Evolutionary conservation across 2,797 vertebrate genomes (phyloP).

Genomic region (Carduelis carduelis): DNA sequence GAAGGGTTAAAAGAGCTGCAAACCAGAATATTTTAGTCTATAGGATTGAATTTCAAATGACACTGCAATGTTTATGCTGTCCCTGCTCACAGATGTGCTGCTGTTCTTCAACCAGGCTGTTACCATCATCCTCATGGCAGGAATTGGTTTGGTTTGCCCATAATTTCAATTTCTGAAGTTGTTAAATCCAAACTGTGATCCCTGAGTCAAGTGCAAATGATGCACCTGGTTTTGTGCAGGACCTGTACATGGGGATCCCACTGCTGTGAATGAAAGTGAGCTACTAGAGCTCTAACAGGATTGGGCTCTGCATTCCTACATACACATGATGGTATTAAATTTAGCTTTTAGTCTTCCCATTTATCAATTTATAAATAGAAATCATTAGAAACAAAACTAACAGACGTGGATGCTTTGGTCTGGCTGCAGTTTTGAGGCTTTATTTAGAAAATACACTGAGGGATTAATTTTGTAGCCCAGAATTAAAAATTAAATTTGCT

Average conservation of each 20-base stretch:
- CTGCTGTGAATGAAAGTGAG: background rate
- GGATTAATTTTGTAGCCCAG: slow-evolving; percentile 37
- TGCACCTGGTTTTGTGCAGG: background rate
- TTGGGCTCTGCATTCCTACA: background rate
- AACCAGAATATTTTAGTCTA: too few relatives aligned
- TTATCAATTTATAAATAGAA: slow-evolving; percentile 34
- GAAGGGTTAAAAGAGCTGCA: background rate
- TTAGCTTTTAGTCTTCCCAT: background rate
- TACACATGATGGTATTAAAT: background rate
- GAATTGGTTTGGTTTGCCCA: background rate
- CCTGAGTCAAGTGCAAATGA: background rate
- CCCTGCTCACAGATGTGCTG: background rate
- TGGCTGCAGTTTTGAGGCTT: slow-evolving; percentile 28
- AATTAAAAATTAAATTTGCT: slow-evolving; percentile 56
- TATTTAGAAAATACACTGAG: slow-evolving; percentile 39
- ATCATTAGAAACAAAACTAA: background rate
- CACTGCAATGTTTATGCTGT: fast-evolving
- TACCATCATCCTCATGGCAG: fast-evolving
- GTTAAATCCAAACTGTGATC: background rate
- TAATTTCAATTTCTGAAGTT: background rate
- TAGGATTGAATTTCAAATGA: background rate
- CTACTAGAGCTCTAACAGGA: background rate
- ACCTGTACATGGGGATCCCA: background rate
- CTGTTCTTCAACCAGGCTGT: background rate
- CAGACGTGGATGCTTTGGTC: background rate